phyloP scores from a whole-genome alignment of 1,140 invertebrate species.

The Zaprionus africanus region DNA sequence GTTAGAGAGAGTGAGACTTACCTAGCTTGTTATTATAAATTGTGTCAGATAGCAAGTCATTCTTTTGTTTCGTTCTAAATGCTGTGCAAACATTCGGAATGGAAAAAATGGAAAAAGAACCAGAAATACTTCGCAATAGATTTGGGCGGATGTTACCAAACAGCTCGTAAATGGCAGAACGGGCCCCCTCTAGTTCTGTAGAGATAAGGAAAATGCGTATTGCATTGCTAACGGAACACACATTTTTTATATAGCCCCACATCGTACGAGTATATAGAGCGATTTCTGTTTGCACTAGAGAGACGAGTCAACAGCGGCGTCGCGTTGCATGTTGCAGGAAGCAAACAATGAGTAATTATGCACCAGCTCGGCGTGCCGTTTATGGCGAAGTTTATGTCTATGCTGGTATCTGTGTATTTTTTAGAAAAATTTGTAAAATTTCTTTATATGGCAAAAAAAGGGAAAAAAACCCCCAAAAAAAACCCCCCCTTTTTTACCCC shows the following conservation, averaged over 20 bases:
- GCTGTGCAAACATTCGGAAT: slow-evolving; percentile 16
- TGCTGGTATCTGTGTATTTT: slow-evolving; percentile 15
- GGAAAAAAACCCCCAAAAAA: no score
- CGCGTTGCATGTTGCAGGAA: slow-evolving; percentile 74
- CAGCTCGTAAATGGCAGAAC: background rate
- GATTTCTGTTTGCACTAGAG: slow-evolving; percentile 57
- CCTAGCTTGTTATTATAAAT: slow-evolving; percentile 12
- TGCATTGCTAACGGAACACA: slow-evolving; percentile 58
- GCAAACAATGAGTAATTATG: slow-evolving; percentile 76
- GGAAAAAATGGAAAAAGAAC: background rate
- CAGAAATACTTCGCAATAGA: slow-evolving; percentile 36
- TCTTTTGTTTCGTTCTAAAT: slow-evolving; percentile 16
- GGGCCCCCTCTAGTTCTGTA: background rate
- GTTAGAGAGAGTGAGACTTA: no score
- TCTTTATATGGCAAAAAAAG: slow-evolving; percentile 32
- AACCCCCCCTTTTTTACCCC: no score
- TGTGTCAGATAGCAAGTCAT: slow-evolving; percentile 7
- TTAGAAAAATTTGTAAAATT: slow-evolving; percentile 35
- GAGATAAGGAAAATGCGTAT: slow-evolving; percentile 75
- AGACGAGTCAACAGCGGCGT: slow-evolving; percentile 41
- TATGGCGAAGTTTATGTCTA: slow-evolving; percentile 42
- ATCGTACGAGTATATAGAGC: slow-evolving; percentile 42
- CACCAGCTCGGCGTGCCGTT: slow-evolving; percentile 48
- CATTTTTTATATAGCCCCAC: background rate
- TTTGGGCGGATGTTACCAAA: slow-evolving; percentile 46